These are phyloP conservation scores for Halocynthia roretzi DNA, from an alignment of 23 tunicate species.

Conservation along the genomic window DNA sequence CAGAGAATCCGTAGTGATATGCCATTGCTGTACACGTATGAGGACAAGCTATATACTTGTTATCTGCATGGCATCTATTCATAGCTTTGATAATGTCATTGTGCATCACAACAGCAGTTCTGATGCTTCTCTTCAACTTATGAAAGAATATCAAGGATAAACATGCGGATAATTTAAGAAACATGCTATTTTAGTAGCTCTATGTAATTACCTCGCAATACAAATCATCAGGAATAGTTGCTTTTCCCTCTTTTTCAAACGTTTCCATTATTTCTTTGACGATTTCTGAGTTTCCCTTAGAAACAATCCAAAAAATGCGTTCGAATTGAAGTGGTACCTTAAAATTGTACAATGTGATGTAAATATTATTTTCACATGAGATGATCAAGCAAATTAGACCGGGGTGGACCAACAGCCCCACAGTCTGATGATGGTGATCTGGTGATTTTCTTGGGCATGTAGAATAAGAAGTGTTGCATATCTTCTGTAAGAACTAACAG, in stretches of 20 bases:
- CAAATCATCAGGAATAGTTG: constrained; percentile 30
- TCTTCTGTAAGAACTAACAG: too few relatives aligned
- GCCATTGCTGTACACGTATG: constrained; percentile 66
- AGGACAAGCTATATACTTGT: constrained; percentile 53
- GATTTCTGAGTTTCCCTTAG: constrained; percentile 4
- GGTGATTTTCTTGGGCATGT: too few relatives aligned
- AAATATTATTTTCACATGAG: too few relatives aligned
- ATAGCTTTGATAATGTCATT: constrained; percentile 33
- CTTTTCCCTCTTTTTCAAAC: constrained; percentile 11
- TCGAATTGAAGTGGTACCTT: too few relatives aligned
- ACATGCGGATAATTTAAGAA: not conserved
- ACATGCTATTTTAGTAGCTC: too few relatives aligned
- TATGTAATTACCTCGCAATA: constrained; percentile 18
- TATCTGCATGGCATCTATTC: constrained; percentile 55
- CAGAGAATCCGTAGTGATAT: constrained; percentile 34
- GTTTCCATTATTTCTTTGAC: constrained; percentile 27
- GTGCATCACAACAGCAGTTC: constrained; percentile 48
- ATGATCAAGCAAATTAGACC: too few relatives aligned
- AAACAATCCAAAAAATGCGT: constrained; percentile 32
- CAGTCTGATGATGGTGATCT: too few relatives aligned
- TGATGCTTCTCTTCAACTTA: not conserved
- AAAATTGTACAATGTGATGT: too few relatives aligned
- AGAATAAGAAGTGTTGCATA: too few relatives aligned
- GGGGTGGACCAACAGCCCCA: too few relatives aligned
- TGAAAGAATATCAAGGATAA: not conserved